Evolutionary conservation across 2,888 invertebrate genomes (phyloP).

Genomic region (Drosophila yooni): DNA sequence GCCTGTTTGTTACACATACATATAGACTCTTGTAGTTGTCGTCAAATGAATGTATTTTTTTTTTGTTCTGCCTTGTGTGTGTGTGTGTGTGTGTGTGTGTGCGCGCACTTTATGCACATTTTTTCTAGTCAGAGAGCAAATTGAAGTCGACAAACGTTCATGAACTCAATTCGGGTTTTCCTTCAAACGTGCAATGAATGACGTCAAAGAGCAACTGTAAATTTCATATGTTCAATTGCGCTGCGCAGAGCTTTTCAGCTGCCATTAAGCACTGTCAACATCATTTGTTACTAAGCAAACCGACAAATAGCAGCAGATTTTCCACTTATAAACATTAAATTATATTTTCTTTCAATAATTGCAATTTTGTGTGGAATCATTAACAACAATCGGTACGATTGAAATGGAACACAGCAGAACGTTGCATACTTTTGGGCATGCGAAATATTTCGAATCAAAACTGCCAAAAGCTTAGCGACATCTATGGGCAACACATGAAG

Average conservation of each 20-base stretch:
- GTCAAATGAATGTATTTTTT: constrained; percentile 3
- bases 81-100: constrained; percentile 28
- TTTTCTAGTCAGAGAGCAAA: constrained; percentile 63
- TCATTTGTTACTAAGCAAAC: background rate
- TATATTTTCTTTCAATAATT: background rate
- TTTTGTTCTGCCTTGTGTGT: constrained; percentile 6
- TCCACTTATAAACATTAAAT: background rate
- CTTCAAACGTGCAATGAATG: constrained; percentile 66
- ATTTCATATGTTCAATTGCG: constrained; percentile 38
- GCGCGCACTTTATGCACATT: constrained; percentile 59
- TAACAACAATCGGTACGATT: background rate
- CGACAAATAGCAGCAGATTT: background rate
- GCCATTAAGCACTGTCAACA: background rate
- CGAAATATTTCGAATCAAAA: background rate
- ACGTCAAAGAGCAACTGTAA: constrained; percentile 78
- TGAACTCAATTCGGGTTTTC: constrained; percentile 82
- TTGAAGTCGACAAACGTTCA: constrained; percentile 83
- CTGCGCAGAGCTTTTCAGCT: constrained; percentile 11
- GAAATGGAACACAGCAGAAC: background rate
- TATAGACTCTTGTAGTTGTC: constrained; percentile 1
- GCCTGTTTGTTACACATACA: constrained; percentile 47
- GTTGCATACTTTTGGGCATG: constrained; percentile 28
- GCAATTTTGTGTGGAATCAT: background rate
- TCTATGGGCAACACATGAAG: background rate
- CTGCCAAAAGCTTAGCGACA: background rate